Conservation (phyloP, 2,888 invertebrate species). For the Sepioteuthis lessoniana region DNA sequence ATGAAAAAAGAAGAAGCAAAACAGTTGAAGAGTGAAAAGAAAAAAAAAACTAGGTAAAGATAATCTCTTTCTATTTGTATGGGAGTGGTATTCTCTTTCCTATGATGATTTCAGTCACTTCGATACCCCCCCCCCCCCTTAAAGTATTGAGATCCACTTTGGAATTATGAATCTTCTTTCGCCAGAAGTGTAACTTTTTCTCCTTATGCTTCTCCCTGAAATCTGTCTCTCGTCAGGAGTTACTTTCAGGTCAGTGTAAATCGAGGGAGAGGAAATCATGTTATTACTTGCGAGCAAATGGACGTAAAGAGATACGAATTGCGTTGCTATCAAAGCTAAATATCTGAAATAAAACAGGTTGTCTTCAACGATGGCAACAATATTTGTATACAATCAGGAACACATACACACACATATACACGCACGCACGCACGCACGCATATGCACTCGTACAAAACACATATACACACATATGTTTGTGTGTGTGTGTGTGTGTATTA, state of each 20-base stretch:
- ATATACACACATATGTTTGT: background rate
- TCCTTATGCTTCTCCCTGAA: background rate
- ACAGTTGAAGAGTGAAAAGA: background rate
- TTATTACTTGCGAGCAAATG: background rate
- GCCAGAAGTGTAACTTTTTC: background rate
- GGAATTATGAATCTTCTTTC: background rate
- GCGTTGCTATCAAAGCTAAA: background rate
- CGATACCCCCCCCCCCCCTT: background rate
- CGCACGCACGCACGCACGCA: too few relatives aligned
- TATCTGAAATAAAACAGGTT: constrained; percentile 4
- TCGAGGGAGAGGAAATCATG: background rate
- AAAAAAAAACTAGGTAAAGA: background rate
- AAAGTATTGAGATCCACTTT: too few relatives aligned
- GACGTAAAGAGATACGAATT: background rate
- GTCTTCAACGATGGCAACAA: background rate
- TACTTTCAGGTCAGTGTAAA: background rate
- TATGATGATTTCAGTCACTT: background rate
- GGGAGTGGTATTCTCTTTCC: background rate
- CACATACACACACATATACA: background rate
- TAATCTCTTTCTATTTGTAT: background rate
- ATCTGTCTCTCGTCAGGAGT: background rate
- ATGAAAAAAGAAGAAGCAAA: background rate
- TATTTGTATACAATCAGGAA: background rate
- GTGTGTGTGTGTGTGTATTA: background rate
- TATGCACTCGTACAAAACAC: too few relatives aligned